phyloP scores from a whole-genome alignment of 2,888 invertebrate species.

The Arrhopalites spinosus region DNA sequence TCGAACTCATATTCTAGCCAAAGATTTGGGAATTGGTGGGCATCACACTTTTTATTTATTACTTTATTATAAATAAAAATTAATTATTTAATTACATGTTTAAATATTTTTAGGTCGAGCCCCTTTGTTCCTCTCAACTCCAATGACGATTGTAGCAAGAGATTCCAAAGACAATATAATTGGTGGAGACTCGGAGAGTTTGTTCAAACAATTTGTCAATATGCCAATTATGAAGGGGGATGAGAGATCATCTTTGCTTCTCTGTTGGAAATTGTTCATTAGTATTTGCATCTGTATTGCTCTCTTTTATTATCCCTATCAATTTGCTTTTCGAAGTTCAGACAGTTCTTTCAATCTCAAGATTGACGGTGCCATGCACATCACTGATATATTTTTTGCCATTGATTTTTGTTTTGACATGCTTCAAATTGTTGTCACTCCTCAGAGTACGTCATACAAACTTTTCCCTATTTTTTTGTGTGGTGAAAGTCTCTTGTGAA shows the following conservation, averaged over 20 bases:
- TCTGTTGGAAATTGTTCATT: slow-evolving; percentile 47
- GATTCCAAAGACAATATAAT: slow-evolving; percentile 2
- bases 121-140: slow-evolving; percentile 45
- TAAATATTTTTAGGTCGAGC: too few species aligned
- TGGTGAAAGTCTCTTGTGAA: too few species aligned
- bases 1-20: slow-evolving; percentile 45
- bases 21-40: slow-evolving; percentile 52
- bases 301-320: slow-evolving; percentile 50
- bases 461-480: too few species aligned
- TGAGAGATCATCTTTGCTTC: slow-evolving; percentile 1
- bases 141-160: slow-evolving; percentile 9
- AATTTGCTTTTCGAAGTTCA: slow-evolving; percentile 42
- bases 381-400: slow-evolving; percentile 44
- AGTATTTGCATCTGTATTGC: slow-evolving; percentile 35
- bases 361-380: slow-evolving; percentile 40
- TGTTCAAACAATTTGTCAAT: slow-evolving; percentile 25
- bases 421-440: slow-evolving; percentile 50
- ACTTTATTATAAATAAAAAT: too few species aligned
- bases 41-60: too few species aligned
- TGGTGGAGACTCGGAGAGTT: slow-evolving; percentile 22
- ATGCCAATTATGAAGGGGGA: slow-evolving; percentile 22
- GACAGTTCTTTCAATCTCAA: neutral
- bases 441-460: slow-evolving; percentile 46
- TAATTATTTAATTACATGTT: too few species aligned
- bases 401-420: slow-evolving; percentile 47